Evolutionary conservation across 2,888 invertebrate species (phyloP).

Genomic region (Spodoptera exigua): DNA sequence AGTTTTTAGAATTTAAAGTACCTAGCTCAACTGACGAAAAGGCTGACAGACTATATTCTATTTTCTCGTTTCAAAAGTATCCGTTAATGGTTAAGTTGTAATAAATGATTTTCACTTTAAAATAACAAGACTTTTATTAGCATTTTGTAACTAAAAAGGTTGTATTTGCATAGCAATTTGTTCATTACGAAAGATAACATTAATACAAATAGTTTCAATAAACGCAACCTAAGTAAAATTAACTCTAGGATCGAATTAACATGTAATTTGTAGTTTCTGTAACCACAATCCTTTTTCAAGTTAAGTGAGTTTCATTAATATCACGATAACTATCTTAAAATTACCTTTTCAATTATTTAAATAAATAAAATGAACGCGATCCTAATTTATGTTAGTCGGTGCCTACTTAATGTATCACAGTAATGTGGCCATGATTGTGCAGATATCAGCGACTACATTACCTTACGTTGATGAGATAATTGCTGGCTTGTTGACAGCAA

Average conservation of each 20-base stretch:
- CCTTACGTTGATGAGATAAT: slow-evolving; percentile 73
- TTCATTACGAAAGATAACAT: slow-evolving; percentile 16
- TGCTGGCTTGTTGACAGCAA: slow-evolving; percentile 67
- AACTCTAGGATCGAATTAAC: slow-evolving; percentile 19
- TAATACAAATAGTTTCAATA: slow-evolving; percentile 20
- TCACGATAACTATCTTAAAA: slow-evolving; percentile 27
- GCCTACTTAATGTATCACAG: slow-evolving; percentile 34
- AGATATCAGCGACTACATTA: slow-evolving; percentile 67
- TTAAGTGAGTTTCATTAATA: slow-evolving; percentile 8
- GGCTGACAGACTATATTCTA: too few species aligned
- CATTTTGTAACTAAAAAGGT: background rate
- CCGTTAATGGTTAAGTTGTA: too few species aligned
- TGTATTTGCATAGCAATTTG: slow-evolving; percentile 29
- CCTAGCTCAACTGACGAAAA: too few species aligned
- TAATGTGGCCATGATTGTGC: slow-evolving; percentile 72
- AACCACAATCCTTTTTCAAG: slow-evolving; percentile 4
- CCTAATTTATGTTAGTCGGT: slow-evolving; percentile 27
- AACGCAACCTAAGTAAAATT: slow-evolving; percentile 18
- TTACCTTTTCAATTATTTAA: slow-evolving; percentile 6
- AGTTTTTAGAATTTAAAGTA: too few species aligned
- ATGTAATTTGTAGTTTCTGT: slow-evolving; percentile 6
- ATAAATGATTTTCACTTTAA: too few species aligned
- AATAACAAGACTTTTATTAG: too few species aligned
- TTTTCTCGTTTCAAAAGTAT: too few species aligned
- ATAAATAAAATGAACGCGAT: slow-evolving; percentile 16